Evolutionary conservation across 1,140 invertebrate genomes (phyloP).

Genomic region (Myzus persicae): DNA sequence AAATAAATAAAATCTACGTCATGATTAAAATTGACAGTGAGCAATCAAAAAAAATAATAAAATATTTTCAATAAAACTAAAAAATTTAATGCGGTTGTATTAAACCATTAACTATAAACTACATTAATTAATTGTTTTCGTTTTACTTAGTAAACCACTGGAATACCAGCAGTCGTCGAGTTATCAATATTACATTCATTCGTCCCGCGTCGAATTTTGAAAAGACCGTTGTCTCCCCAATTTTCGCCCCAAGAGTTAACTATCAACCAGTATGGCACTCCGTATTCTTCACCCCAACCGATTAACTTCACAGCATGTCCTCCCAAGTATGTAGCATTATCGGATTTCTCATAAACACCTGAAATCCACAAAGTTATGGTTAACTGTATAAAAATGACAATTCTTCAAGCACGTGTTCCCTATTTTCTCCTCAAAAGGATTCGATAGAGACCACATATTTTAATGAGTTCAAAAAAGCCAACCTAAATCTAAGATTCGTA

Average conservation of each 20-base stretch:
- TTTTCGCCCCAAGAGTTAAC: constrained; percentile 69
- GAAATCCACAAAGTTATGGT: neutral
- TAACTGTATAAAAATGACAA: neutral
- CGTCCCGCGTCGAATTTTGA: constrained; percentile 84
- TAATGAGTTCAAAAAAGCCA: neutral
- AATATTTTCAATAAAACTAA: neutral
- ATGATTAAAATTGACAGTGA: neutral
- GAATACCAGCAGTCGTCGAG: constrained; percentile 72
- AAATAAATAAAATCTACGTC: neutral
- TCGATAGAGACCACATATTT: neutral
- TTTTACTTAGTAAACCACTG: neutral
- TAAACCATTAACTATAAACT: neutral
- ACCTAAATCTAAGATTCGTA: neutral
- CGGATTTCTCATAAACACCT: constrained; percentile 84
- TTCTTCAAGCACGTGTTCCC: neutral
- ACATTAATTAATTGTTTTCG: neutral
- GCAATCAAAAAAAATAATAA: neutral
- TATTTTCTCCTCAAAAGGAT: neutral
- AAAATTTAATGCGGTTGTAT: neutral
- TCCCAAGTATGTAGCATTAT: constrained; percentile 75
- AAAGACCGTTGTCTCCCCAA: constrained; percentile 80
- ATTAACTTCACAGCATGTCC: constrained; percentile 70
- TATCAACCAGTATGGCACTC: constrained; percentile 60
- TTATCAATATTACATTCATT: constrained; percentile 76
- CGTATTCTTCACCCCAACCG: neutral